Base-by-base conservation (phyloP, 2,113 vertebrate genomes). In the Callorhinus ursinus region DNA sequence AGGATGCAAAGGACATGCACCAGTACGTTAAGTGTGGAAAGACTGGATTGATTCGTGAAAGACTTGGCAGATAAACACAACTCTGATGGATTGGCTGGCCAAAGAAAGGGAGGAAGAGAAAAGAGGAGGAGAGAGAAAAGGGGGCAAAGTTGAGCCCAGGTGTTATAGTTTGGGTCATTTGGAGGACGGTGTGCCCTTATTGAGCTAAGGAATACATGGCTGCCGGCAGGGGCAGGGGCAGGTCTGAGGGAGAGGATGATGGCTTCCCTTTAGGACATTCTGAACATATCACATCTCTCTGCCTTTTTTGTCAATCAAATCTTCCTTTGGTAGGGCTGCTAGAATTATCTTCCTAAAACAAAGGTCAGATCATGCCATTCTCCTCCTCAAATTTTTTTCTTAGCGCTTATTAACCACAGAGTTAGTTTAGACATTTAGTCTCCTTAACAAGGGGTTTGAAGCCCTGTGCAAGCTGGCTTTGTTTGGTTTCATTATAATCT, bases 401-500 rank as follows among this genome's bases (percentile, higher is more conserved):
- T 36, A 21, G 93, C 14, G 24, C n/a, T 74, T 28, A 12, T 49
- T 11, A 42, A n/a, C 65, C 51, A 26, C 1, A 33, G 87, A 69
- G 18, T 33, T 33, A 2, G 4, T 79, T 80, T 22, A 33, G 51
- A 65, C 3, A 2, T 67, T 72, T 80, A n/a, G 76, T 63, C 15
- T 88, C 72, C 67, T 71, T 33, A n/a, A 93, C 36, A 7, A 55
- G 82, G 59, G 33, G 72, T 2, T 18, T 0, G 5, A 63, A 92
- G 67, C 71, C 79, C 33, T 31, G 7, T 65, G 7, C 89, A 87
- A 87, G 80, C 92, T 91, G 96, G 63, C 49, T 96, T 86, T 95
- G 61, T 95, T 95, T 93, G 80, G 86, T 88, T 83, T 96, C 76
- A 39, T 63, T 63, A 84, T 76, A n/a, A 65, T 92, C 79, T 91